These are phyloP conservation scores for Labeo rohita DNA, from an alignment of 2,113 vertebrate species.

Conservation along the genomic window DNA sequence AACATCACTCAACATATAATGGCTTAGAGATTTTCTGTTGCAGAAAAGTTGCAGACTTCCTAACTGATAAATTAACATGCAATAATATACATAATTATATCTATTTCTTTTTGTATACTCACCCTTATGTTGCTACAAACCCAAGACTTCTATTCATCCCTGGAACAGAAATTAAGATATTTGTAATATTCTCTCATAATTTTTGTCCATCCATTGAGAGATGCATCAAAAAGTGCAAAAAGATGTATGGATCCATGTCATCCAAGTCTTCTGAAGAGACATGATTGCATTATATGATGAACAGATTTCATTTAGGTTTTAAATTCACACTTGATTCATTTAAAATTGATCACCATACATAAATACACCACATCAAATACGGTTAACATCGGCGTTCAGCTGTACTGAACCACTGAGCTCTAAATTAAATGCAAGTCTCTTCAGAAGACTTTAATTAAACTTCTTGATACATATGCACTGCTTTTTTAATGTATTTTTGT, in stretches of 20 bases:
- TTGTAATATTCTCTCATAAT: background rate
- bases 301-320: background rate
- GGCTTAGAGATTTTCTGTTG: background rate
- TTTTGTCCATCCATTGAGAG: background rate
- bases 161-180: background rate
- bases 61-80: background rate
- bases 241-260: background rate
- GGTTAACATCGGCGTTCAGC: too few species aligned
- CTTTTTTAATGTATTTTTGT: background rate
- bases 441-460: background rate
- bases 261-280: background rate
- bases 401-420: too few species aligned
- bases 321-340: background rate
- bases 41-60: background rate
- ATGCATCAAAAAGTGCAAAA: background rate
- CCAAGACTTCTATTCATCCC: background rate
- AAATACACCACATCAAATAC: background rate
- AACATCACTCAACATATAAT: background rate
- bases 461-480: background rate
- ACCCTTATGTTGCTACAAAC: background rate
- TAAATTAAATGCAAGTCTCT: too few species aligned
- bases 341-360: background rate
- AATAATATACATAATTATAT: background rate
- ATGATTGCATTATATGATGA: background rate
- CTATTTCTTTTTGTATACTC: background rate